Conservation (phyloP, 2,797 vertebrate species). For the Psittacula echo region DNA sequence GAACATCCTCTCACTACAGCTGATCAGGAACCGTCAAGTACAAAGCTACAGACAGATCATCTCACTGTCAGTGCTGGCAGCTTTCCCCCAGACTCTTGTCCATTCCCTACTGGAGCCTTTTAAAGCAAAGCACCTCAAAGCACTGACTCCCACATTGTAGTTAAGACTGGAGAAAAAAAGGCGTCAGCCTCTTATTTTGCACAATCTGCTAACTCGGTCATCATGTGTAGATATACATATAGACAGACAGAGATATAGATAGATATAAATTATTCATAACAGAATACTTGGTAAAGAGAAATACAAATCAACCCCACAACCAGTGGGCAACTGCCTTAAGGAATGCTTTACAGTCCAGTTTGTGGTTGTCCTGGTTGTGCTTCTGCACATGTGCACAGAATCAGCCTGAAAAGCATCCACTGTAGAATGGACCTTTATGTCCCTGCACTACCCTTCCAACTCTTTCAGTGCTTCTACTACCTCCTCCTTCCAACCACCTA, state of each 20-base stretch:
- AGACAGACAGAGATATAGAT: neutral
- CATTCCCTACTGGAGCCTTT: neutral
- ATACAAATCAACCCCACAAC: neutral
- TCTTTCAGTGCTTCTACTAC: neutral
- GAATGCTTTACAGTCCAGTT: neutral
- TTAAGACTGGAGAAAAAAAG: neutral
- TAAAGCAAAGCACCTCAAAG: neutral
- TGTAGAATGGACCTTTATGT: neutral
- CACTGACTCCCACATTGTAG: neutral
- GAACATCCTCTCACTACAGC: neutral
- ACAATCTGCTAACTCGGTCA: neutral
- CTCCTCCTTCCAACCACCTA: rapidly evolving
- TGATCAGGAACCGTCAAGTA: neutral
- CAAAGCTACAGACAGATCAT: neutral
- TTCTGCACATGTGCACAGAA: rapidly evolving
- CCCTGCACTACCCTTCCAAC: neutral
- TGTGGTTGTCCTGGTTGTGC: neutral
- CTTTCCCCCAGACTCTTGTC: neutral
- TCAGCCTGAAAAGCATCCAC: neutral
- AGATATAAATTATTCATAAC: neutral
- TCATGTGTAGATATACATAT: neutral
- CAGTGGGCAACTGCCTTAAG: neutral
- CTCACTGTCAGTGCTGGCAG: neutral
- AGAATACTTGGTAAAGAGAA: neutral
- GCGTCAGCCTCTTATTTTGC: neutral